Conservation (phyloP, 2,888 invertebrate genomes). For the Polyploca ridens region DNA sequence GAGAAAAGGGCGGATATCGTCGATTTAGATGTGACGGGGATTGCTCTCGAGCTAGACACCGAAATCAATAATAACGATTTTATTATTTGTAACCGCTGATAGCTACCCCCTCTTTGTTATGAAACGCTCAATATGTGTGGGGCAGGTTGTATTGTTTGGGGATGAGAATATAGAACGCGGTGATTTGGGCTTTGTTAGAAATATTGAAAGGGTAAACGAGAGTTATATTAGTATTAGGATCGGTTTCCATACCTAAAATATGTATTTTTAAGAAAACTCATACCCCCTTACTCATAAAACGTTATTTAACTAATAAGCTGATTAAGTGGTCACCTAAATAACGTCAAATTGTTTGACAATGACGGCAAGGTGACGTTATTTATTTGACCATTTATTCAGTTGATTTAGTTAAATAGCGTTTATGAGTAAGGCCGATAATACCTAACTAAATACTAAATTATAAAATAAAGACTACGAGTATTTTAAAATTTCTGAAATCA, state of each 20-base stretch:
- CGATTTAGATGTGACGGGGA: conserved; percentile 72
- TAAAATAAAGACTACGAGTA: no score
- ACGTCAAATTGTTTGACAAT: no score
- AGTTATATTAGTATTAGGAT: neutral
- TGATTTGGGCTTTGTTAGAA: conserved; percentile 4
- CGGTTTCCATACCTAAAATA: neutral
- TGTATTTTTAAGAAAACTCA: neutral
- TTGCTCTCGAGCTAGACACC: conserved; percentile 68
- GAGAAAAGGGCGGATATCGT: conserved; percentile 73
- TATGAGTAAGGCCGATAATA: no score
- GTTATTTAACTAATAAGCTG: no score
- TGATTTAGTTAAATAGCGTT: no score
- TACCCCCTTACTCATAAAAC: no score
- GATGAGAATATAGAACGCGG: conserved; percentile 14
- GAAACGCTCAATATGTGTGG: conserved; percentile 17
- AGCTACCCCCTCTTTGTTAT: conserved; percentile 44
- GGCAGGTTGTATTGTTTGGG: conserved; percentile 44
- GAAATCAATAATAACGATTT: conserved; percentile 80
- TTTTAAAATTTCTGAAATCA: no score
- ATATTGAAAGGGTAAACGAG: neutral
- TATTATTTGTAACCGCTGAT: conserved; percentile 60
- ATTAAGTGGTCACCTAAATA: no score
- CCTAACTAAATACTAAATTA: neutral
- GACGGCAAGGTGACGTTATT: no score
- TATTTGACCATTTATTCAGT: no score